phyloP scores from a whole-genome alignment of 2,113 vertebrate genomes.

The Tachysurus vachellii region DNA sequence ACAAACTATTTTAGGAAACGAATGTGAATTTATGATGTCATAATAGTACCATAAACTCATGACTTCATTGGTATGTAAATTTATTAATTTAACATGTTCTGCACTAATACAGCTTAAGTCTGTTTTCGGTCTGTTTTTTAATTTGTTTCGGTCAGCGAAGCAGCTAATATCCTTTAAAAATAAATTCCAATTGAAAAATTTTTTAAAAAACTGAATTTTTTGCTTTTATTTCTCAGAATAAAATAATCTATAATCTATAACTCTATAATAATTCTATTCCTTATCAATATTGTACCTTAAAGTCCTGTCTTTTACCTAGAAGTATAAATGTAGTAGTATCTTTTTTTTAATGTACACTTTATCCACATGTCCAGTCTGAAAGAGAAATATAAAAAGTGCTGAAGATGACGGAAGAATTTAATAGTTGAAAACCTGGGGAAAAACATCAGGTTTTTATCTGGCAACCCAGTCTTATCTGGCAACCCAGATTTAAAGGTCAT shows the following conservation, averaged over 20 bases:
- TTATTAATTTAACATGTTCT: too few relatives aligned
- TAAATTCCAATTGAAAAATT: neutral
- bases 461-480: constrained; percentile 8
- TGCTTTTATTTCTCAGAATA: neutral
- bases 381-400: neutral
- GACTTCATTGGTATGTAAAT: too few relatives aligned
- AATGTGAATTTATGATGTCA: neutral
- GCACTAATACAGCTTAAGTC: too few relatives aligned
- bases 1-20: neutral
- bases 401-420: neutral
- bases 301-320: neutral
- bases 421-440: neutral
- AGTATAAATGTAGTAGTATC: neutral
- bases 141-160: neutral
- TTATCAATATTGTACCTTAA: neutral
- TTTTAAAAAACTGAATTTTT: too few relatives aligned
- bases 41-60: too few relatives aligned
- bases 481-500: neutral
- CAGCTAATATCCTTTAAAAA: neutral
- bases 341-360: neutral
- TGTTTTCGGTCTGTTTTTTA: neutral
- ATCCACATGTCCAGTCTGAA: neutral
- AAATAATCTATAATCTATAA: too few relatives aligned
- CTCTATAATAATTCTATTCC: too few relatives aligned
- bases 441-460: neutral